phyloP scores from a whole-genome alignment of 2,888 invertebrate species.

The Pseudococcus jackbeardsleyi region DNA sequence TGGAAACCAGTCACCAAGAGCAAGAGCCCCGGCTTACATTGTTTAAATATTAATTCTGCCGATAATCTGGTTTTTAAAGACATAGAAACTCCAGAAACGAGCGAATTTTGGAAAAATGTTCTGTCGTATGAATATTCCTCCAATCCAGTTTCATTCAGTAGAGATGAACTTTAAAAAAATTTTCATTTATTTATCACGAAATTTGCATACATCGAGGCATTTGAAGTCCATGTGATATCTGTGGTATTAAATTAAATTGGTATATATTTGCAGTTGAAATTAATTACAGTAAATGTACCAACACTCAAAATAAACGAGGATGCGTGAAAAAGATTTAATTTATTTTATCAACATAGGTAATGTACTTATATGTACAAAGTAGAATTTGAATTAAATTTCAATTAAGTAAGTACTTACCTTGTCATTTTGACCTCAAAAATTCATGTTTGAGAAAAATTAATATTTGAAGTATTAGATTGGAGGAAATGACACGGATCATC shows the following conservation, averaged over 20 bases:
- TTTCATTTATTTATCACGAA: neutral
- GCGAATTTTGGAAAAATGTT: conserved; percentile 9
- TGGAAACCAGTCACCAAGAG: conserved; percentile 45
- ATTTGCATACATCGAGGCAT: neutral
- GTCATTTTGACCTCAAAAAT: no score
- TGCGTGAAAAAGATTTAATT: neutral
- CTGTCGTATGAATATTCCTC: neutral
- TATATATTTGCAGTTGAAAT: neutral
- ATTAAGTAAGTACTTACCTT: neutral
- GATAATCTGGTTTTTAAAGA: neutral
- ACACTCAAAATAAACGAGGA: neutral
- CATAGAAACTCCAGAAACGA: neutral
- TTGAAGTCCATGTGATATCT: neutral
- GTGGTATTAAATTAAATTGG: neutral
- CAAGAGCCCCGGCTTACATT: neutral
- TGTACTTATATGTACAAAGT: no score
- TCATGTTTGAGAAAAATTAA: no score
- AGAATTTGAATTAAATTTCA: neutral
- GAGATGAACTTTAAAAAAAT: neutral
- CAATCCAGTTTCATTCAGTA: neutral
- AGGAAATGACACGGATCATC: neutral
- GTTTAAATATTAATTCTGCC: conserved; percentile 28
- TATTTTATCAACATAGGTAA: neutral
- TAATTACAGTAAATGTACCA: neutral
- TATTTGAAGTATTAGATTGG: neutral